A percentile compares a stretch with the other conserved stretches of the same genome.
phyloP scores from a whole-genome alignment of 64 coral and sea anemone genomes.

The Dendronephthya gigantea region DNA sequence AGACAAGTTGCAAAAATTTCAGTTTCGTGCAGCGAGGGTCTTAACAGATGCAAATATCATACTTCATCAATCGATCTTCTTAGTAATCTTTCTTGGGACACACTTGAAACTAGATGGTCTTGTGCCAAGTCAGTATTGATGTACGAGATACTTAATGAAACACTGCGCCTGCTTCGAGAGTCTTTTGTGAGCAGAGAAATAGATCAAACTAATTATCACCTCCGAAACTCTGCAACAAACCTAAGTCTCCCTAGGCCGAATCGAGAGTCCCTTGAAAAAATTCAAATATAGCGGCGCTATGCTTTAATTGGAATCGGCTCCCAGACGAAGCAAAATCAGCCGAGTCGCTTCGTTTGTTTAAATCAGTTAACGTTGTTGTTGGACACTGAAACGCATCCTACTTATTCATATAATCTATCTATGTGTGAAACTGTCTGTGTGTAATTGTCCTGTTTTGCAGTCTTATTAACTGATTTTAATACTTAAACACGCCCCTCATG shows the following conservation, averaged over 20 bases:
- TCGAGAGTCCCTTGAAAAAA: not conserved
- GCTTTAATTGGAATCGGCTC: too few species aligned
- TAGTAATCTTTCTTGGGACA: not conserved
- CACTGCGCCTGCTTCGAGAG: not conserved
- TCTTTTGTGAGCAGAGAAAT: not conserved
- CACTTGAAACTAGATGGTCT: too few species aligned
- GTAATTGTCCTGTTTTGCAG: too few species aligned
- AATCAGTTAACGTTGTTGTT: too few species aligned
- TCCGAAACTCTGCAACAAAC: not conserved
- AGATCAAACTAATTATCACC: not conserved
- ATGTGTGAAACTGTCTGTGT: too few species aligned
- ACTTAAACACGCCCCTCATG: too few species aligned
- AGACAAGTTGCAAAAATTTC: not conserved
- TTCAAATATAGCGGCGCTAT: too few species aligned
- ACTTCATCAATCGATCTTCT: not conserved
- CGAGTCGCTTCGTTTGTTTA: too few species aligned
- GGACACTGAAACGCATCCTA: too few species aligned
- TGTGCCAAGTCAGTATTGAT: not conserved
- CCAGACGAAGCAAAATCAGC: too few species aligned
- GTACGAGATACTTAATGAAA: not conserved
- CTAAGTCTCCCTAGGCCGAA: not conserved
- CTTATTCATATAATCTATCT: too few species aligned
- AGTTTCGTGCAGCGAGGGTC: not conserved
- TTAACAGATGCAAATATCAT: not conserved
- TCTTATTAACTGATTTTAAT: too few species aligned